Percentiles rank a stretch among this genome's conserved stretches.
These are phyloP conservation scores for Malthinus flaveolus DNA, from an alignment of 2,888 invertebrate species.

Conservation along the genomic window DNA sequence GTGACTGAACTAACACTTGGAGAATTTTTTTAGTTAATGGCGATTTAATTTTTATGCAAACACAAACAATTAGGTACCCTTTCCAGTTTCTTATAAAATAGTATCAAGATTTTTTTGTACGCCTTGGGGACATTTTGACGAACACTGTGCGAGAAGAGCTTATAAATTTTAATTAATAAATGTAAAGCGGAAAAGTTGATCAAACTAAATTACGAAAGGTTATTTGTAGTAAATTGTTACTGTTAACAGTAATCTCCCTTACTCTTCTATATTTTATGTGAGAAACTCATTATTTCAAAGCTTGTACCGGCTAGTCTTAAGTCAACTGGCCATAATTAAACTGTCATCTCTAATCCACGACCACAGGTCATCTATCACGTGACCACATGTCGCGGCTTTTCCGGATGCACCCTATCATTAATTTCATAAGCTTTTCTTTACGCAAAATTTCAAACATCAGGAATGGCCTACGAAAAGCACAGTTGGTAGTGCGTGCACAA, in stretches of 20 bases:
- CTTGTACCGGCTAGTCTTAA: conserved; percentile 28
- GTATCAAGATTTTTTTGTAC: too few relatives aligned
- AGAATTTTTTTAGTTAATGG: too few relatives aligned
- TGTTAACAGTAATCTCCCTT: conserved; percentile 21
- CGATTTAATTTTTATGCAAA: too few relatives aligned
- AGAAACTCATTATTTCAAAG: conserved; percentile 28
- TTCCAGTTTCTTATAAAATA: too few relatives aligned
- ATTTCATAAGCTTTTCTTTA: conserved; percentile 43
- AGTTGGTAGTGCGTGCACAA: too few relatives aligned
- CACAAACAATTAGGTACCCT: too few relatives aligned
- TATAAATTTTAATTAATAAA: too few relatives aligned
- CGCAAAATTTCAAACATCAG: conserved; percentile 11
- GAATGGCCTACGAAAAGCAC: too few relatives aligned
- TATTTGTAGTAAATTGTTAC: conserved; percentile 2
- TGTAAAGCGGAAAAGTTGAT: too few relatives aligned
- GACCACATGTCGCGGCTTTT: conserved; percentile 49
- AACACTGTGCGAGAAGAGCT: too few relatives aligned
- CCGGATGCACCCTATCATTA: conserved; percentile 46
- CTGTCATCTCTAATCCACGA: conserved; percentile 52
- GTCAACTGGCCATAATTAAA: conserved; percentile 46
- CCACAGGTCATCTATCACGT: conserved; percentile 52
- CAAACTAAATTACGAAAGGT: not conserved
- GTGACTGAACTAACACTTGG: too few relatives aligned
- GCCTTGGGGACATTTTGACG: too few relatives aligned
- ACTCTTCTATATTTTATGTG: conserved; percentile 21